Percentiles rank a stretch among this genome's conserved stretches.
Conservation (phyloP, 2,113 vertebrate genomes). For the Theropithecus gelada region DNA sequence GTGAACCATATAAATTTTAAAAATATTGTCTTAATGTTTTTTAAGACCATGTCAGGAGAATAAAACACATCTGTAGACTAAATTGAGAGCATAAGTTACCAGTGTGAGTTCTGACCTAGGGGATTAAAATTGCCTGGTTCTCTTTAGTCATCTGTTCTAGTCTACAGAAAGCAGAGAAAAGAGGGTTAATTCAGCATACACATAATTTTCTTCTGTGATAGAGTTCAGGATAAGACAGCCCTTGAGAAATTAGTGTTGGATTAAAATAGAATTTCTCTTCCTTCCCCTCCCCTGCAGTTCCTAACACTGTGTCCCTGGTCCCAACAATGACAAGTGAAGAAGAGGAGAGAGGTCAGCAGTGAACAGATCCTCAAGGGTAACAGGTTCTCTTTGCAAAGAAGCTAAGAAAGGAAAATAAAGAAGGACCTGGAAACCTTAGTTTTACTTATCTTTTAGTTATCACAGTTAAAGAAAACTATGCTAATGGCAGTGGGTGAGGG, state of each 20-base stretch:
- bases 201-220: background rate
- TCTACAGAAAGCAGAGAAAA: background rate
- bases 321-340: background rate
- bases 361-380: background rate
- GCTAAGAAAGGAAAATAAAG: background rate
- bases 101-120: background rate
- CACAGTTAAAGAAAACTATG: conserved; percentile 10
- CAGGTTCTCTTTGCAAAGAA: background rate
- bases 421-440: background rate
- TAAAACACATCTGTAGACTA: background rate
- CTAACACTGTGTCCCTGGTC: background rate
- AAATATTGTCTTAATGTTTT: background rate
- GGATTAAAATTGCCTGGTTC: background rate
- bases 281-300: too few relatives aligned
- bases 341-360: background rate
- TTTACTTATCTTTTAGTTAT: background rate
- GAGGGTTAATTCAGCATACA: background rate
- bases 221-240: background rate
- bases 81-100: background rate
- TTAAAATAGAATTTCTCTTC: background rate
- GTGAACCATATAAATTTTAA: background rate
- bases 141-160: background rate
- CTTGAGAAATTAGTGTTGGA: background rate
- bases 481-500: background rate
- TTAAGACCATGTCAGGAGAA: background rate